Evolutionary conservation across 2,888 invertebrate species (phyloP), one percentile per base, ranked within the genome.

Genomic region (Coelogynopora nodosa): DNA sequence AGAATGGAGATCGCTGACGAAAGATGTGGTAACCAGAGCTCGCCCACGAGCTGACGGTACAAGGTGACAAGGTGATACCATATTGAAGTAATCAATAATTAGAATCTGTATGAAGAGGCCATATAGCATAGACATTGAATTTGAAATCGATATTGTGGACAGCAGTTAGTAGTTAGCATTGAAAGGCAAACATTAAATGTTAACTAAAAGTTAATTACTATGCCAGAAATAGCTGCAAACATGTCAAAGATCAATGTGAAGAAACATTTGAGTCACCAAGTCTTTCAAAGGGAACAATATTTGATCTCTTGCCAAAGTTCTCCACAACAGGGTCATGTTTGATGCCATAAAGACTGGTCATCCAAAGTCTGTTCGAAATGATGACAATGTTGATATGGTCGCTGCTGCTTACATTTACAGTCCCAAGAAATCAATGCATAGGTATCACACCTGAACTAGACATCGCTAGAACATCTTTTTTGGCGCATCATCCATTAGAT

Each of bases 221-320:
- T 31, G n/a, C 30, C 30, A 30, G 10, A 18, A 82, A 82, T 82
- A 27, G 82, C 82, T 82, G 30, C 30, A 82, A 82, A 82, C 31
- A 31, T 82, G 82, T 82, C 67, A 30, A 31, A 67, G 31, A 87
- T 95, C 94, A 88, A 94, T 92, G 67, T 95, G 74, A 74, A 74
- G 27, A 23, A 74, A 94, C 86, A 95, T 92, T 92, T 94, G 94
- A 88, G 94, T 93, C 89, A 95, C 93, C 91, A 49, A 49, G 49
- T 49, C 74, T 26, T 74, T 74, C 74, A 74, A 74, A 13, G 23
- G 5, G 18, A 74, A 74, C 74, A 74, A 74, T 74, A 26, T 13
- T 74, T 74, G 5, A 74, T 74, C 74, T 74, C 27, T 13, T 74
- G 18, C 23, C 74, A 23, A 74, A 74, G 74, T 74, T 74, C 74